A percentile compares a stretch with the other conserved stretches of the same genome.
Evolutionary conservation across 2,113 vertebrate genomes (phyloP).

Genomic region (Numenius arquata): DNA sequence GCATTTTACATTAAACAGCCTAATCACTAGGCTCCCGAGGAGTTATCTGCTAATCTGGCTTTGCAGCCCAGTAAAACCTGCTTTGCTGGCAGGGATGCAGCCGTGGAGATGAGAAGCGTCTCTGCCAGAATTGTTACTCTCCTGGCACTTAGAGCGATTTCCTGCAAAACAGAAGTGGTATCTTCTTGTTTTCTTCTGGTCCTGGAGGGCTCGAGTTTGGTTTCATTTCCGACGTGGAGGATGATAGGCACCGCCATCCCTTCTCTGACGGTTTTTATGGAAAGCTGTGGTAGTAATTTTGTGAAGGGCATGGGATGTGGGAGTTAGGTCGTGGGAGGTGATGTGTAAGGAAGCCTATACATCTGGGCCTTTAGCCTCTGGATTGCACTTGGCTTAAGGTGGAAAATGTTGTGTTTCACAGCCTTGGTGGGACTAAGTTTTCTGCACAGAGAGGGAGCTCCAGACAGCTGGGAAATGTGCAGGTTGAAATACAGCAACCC

Average conservation of each 20-base stretch:
- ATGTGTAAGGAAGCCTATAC: not conserved
- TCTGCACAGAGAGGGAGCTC: not conserved
- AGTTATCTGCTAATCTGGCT: slow-evolving; percentile 35
- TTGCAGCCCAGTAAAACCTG: slow-evolving; percentile 18
- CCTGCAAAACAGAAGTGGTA: not conserved
- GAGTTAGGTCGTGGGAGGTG: not conserved
- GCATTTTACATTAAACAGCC: not conserved
- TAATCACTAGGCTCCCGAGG: not conserved
- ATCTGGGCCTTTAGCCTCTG: not conserved
- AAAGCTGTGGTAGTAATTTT: not conserved
- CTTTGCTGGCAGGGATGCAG: slow-evolving; percentile 20
- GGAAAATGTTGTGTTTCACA: not conserved
- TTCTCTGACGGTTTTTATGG: not conserved
- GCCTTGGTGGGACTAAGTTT: not conserved
- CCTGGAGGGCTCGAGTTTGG: not conserved
- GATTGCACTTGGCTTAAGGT: not conserved
- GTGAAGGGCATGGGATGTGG: not conserved
- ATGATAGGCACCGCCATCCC: not conserved
- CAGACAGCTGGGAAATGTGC: not conserved
- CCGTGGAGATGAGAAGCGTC: not conserved
- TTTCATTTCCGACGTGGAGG: not conserved
- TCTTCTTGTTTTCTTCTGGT: not conserved
- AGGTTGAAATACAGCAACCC: not conserved
- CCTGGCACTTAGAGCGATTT: not conserved
- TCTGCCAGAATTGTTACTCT: not conserved